Evolutionary conservation across 2,113 vertebrate genomes (phyloP).

Genomic region (Mixornis gularis): DNA sequence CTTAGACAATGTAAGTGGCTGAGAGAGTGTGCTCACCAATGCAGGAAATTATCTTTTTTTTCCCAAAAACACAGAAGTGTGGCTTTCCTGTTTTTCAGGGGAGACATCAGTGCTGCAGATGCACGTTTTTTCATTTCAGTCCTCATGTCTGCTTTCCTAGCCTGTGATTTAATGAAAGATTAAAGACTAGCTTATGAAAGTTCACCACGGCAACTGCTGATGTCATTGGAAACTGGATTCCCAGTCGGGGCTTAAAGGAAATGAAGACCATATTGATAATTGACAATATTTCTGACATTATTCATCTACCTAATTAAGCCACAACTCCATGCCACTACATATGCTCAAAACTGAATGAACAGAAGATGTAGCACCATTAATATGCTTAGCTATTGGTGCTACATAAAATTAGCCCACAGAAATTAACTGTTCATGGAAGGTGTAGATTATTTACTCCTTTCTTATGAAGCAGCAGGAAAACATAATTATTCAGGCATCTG

Average conservation of each 20-base stretch:
- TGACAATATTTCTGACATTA: constrained; percentile 7
- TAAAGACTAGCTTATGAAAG: constrained; percentile 31
- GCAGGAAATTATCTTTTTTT: background rate
- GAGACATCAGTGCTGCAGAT: background rate
- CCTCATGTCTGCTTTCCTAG: constrained; percentile 3
- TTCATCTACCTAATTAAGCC: constrained; percentile 8
- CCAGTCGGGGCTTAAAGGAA: background rate
- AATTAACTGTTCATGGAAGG: background rate
- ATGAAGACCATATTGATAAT: constrained; percentile 10
- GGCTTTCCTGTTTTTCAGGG: background rate
- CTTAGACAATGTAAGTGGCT: background rate
- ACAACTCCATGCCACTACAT: background rate
- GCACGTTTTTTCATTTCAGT: background rate
- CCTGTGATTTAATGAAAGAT: constrained; percentile 35
- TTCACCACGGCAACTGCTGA: constrained; percentile 56
- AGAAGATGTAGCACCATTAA: background rate
- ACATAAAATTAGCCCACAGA: background rate
- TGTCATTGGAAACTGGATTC: constrained; percentile 29
- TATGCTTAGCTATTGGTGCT: background rate
- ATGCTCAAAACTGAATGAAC: background rate
- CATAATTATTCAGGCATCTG: background rate
- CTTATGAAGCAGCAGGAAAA: background rate
- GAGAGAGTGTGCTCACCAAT: background rate
- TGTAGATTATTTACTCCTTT: background rate
- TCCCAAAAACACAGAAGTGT: background rate